Evolutionary conservation across 2,888 invertebrate species (phyloP).

Genomic region (Drosophila acutilabella): DNA sequence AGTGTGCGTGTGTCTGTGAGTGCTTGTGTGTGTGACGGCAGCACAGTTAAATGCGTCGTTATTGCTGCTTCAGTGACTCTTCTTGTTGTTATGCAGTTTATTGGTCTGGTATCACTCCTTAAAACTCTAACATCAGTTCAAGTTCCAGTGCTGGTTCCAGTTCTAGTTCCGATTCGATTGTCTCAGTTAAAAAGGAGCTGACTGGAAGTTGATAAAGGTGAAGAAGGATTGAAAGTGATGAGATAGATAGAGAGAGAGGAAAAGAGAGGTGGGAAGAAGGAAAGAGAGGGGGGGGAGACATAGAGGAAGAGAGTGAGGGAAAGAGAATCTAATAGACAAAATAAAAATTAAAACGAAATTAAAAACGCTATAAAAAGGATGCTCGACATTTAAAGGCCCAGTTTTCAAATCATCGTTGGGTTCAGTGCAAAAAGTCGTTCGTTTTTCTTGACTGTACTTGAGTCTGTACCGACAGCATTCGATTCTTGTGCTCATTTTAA

Average conservation of each 20-base stretch:
- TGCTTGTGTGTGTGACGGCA: constrained; percentile 44
- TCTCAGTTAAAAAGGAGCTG: neutral
- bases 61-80: constrained; percentile 69
- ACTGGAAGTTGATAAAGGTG: neutral
- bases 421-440: too few species aligned
- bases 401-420: too few species aligned
- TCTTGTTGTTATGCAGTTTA: constrained; percentile 59
- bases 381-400: too few species aligned
- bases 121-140: constrained; percentile 1
- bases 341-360: too few species aligned
- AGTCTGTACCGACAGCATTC: too few species aligned
- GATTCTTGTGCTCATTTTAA: neutral
- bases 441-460: too few species aligned
- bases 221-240: too few species aligned
- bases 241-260: too few species aligned
- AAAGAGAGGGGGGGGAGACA: neutral
- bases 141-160: constrained; percentile 35
- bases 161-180: constrained; percentile 26
- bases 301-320: constrained; percentile 13
- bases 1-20: constrained; percentile 14
- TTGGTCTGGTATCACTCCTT: constrained; percentile 59
- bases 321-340: too few species aligned
- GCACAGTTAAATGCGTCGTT: constrained; percentile 67
- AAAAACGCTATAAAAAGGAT: too few species aligned
- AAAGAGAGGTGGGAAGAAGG: neutral